phyloP scores from a whole-genome alignment of 92 coral and sea anemone species.

The Ricordea florida region DNA sequence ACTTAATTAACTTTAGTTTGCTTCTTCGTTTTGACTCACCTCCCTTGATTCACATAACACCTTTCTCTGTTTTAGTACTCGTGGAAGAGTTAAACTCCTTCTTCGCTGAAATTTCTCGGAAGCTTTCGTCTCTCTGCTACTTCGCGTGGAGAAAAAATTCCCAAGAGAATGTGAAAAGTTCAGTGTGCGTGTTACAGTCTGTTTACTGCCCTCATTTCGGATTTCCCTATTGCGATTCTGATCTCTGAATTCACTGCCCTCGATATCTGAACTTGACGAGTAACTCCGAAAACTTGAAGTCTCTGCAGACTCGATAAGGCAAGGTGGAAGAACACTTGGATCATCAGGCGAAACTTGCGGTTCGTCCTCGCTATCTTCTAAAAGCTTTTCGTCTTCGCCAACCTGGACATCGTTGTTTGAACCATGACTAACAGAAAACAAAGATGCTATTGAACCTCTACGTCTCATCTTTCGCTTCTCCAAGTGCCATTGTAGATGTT shows the following conservation, averaged over 20 bases:
- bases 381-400: conserved; percentile 14
- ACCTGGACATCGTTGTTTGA: background rate
- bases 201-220: background rate
- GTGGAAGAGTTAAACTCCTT: no score
- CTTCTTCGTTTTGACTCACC: no score
- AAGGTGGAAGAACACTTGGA: background rate
- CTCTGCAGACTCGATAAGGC: background rate
- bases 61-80: no score
- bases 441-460: conserved; percentile 14
- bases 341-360: background rate
- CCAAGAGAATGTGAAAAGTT: no score
- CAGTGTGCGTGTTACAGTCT: background rate
- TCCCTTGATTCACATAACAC: no score
- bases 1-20: no score
- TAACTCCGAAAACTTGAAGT: background rate
- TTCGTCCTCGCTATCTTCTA: background rate
- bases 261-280: background rate
- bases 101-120: no score
- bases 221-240: background rate
- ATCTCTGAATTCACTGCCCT: background rate
- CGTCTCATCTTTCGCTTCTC: conserved; percentile 19
- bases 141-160: no score
- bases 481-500: background rate
- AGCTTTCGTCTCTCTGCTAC: no score
- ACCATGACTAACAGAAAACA: conserved; percentile 1